Conservation (phyloP, 1,140 invertebrate genomes). For the Dufourea novaeangliae region DNA sequence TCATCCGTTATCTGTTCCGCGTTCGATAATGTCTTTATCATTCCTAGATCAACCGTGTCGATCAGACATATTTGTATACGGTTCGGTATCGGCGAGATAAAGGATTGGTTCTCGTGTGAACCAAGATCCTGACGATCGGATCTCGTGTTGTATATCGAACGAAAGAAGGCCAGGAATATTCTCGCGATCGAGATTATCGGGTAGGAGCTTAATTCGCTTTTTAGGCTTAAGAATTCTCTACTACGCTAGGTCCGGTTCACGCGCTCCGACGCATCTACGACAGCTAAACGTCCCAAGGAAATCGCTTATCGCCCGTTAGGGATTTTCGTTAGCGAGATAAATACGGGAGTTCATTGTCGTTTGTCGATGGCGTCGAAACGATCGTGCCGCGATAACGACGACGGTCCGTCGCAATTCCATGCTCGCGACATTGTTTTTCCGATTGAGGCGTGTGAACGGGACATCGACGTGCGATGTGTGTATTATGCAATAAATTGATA, state of each 20-base stretch:
- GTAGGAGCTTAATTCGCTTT: slow-evolving; percentile 23
- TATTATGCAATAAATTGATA: slow-evolving; percentile 80
- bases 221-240: slow-evolving; percentile 62
- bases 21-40: neutral
- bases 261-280: slow-evolving; percentile 23
- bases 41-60: neutral
- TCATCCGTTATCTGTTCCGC: neutral
- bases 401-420: neutral
- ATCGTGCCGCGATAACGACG: neutral
- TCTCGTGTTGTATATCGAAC: neutral
- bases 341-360: neutral
- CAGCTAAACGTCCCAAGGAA: neutral
- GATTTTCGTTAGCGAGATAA: neutral
- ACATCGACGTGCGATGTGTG: slow-evolving; percentile 74
- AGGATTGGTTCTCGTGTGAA: too few relatives aligned
- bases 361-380: neutral
- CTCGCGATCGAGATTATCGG: neutral
- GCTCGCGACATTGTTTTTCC: neutral
- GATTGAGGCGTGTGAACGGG: slow-evolving; percentile 57
- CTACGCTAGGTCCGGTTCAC: slow-evolving; percentile 61
- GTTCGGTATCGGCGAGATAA: too few relatives aligned
- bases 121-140: neutral
- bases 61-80: neutral
- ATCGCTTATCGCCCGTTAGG: neutral
- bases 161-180: neutral